Evolutionary conservation across 2,888 invertebrate species (phyloP).

Genomic region (Crepidodera aurea): DNA sequence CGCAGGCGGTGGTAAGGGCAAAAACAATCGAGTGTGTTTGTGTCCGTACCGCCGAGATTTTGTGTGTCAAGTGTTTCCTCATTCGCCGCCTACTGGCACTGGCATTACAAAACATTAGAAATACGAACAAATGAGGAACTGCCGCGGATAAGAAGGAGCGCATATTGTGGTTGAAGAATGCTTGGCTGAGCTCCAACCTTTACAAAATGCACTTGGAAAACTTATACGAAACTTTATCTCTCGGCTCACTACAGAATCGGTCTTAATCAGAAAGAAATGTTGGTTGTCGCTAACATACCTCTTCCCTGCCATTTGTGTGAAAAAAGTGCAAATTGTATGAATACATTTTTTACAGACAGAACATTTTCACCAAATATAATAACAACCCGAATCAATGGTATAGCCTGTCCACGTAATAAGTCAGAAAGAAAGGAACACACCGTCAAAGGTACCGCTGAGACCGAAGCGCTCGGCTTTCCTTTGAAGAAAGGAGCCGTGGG

Average conservation of each 20-base stretch:
- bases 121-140: conserved; percentile 27
- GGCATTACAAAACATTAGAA: conserved; percentile 26
- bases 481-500: too few relatives aligned
- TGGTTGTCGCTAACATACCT: neutral
- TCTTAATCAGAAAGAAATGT: neutral
- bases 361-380: too few relatives aligned
- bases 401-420: too few relatives aligned
- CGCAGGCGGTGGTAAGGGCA: neutral
- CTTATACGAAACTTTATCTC: conserved; percentile 47
- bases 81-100: conserved; percentile 18
- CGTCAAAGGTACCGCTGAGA: too few relatives aligned
- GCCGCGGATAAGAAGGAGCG: conserved; percentile 23
- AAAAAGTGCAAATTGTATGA: too few relatives aligned
- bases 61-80: conserved; percentile 14
- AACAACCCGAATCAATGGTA: too few relatives aligned
- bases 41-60: neutral
- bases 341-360: too few relatives aligned
- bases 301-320: neutral
- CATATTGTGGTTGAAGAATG: conserved; percentile 32
- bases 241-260: neutral
- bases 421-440: too few relatives aligned
- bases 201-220: conserved; percentile 44
- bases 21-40: neutral
- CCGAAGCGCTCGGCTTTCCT: too few relatives aligned
- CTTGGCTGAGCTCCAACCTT: conserved; percentile 41